Evolutionary conservation across 1,140 invertebrate genomes (phyloP), one percentile per base, ranked within the genome.

Genomic region (Megathymus violae): DNA sequence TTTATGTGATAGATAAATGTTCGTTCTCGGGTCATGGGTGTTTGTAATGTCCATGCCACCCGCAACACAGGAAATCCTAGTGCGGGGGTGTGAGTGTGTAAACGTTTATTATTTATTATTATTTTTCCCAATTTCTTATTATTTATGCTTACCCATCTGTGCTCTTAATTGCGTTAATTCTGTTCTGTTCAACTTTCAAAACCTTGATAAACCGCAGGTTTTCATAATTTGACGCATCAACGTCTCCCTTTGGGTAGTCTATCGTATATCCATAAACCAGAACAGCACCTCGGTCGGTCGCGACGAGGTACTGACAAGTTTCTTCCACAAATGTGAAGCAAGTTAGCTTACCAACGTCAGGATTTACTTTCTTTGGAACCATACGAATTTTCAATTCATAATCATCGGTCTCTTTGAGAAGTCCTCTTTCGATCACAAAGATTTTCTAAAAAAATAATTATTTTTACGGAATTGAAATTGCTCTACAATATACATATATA

Each of bases 131-230:
- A n/a, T n/a, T n/a, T n/a, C n/a, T n/a, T n/a, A n/a, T n/a, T n/a
- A n/a, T n/a, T n/a, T n/a, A n/a, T 19, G 68, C 78, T 76, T 38
- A 89, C 88, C 79, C 79, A 52, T 90, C 88, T 51, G 87, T 62
- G 67, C 64, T 77, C 31, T 79, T 82, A 9, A 90, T 88, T 10
- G 83, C 80, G 34, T 87, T 77, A 13, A 90, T 90, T 43, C 47
- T 80, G 22, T 58, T 67, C 6, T 76, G 66, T 15, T 87, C 76
- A 0, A 91, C 16, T 41, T 80, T 82, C 22, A 89, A 41, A 0
- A 76, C 69, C 56, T 91, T 91, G 15, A 91, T 65, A 14, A 77
- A 88, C 17, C 67, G 80, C 17, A 89, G 59, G 4, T 80, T 52
- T 10, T 85, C 75, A 43, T 68, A 78, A 31, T 78, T 64, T 1